Evolutionary conservation across 2,113 vertebrate species (phyloP).

Genomic region (Ailurus styani): DNA sequence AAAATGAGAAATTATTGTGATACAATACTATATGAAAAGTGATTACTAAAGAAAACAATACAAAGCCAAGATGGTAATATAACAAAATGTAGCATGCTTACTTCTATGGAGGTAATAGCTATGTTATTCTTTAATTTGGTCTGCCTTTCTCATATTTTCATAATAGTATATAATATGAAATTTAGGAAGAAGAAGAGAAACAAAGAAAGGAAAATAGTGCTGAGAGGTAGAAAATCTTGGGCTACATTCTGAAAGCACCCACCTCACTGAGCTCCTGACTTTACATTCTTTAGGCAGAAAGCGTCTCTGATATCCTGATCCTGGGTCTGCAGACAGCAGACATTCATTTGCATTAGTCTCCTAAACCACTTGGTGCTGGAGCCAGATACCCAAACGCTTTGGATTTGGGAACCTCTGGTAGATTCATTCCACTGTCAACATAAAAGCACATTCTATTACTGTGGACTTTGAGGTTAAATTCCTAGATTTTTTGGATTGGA

Average conservation of each 20-base stretch:
- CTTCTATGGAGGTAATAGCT: background rate
- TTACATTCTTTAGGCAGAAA: background rate
- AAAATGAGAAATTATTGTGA: background rate
- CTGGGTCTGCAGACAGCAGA: background rate
- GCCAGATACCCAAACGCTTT: background rate
- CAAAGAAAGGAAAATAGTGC: background rate
- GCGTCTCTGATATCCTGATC: background rate
- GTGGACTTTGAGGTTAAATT: background rate
- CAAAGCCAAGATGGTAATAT: background rate
- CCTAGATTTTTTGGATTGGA: background rate
- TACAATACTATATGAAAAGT: background rate
- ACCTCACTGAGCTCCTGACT: fast-evolving
- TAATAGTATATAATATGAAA: background rate
- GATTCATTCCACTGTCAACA: background rate
- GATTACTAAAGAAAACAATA: background rate
- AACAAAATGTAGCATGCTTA: background rate
- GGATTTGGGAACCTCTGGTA: background rate
- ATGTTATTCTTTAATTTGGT: background rate
- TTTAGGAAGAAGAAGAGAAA: background rate
- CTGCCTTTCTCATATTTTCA: background rate
- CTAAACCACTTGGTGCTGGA: background rate
- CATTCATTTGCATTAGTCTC: background rate
- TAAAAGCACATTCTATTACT: background rate
- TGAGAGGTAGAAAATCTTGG: background rate
- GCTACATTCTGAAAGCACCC: background rate